Evolutionary conservation across 2,797 vertebrate genomes (phyloP), one percentile per base, ranked within the genome.

Genomic region (Urophycis tenuis): DNA sequence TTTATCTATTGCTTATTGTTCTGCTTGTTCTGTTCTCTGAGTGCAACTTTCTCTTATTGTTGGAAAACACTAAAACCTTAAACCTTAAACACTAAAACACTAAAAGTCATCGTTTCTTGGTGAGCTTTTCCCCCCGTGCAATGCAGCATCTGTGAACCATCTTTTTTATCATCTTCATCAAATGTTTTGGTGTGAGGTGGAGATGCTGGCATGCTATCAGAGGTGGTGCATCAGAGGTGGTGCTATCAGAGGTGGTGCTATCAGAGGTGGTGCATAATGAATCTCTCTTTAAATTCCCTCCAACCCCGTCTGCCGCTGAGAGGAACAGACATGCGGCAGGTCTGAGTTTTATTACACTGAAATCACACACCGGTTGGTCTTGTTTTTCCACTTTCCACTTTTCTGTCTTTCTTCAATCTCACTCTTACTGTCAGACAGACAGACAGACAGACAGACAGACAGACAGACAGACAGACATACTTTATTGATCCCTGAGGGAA

Each of bases 261-360:
- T 67, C 60, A 67, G 67, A 75, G 74, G 41, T 36, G 74, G 30
- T 9, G 32, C 69, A 15, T 31, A 33, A 71, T 71, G 69, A 71
- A 71, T 74, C 11, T 39, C 29, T 30, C 70, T 45, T 69, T 49
- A 76, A 36, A 79, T 45, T 74, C 32, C 72, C 64, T 41, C 15
- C 76, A 76, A 79, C 72, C 53, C 74, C 79, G 77, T 36, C 64
- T 17, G 71, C 72, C 33, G 77, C 25, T 0, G 7, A 25, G 70
- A 30, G 72, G 84, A 80, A 78, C 77, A 85, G 71, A 78, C 60
- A 53, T 79, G 34, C 79, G 75, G 82, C 25, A 74, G 33, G 5
- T 29, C 15, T 30, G 69, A 29, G 74, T 73, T 79, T 45, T 5
- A 79, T 81, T 79, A 67, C n/a, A 25, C n/a, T 67, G 60, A 29